These are phyloP conservation scores for Chromis chromis DNA, from an alignment of 2,797 vertebrate species.

Conservation along the genomic window DNA sequence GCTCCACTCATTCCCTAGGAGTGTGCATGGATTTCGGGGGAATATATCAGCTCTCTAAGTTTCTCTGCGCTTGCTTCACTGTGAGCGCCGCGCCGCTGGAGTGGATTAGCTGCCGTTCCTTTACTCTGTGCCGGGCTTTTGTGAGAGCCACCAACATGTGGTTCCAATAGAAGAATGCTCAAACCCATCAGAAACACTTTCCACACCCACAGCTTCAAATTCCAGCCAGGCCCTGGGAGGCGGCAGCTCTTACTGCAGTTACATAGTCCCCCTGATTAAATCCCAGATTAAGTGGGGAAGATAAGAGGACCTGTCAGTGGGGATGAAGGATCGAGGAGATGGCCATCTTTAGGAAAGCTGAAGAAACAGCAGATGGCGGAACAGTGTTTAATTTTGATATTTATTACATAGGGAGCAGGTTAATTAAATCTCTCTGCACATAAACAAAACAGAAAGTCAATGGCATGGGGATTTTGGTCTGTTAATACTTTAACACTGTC, in stretches of 20 bases:
- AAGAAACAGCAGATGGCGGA: slow-evolving; percentile 64
- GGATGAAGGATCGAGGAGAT: slow-evolving; percentile 73
- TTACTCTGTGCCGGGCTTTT: slow-evolving; percentile 73
- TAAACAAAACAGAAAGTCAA: slow-evolving; percentile 41
- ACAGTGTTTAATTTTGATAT: slow-evolving; percentile 49
- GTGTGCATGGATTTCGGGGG: slow-evolving; percentile 59
- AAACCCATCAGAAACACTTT: slow-evolving; percentile 85
- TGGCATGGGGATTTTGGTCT: slow-evolving; percentile 28
- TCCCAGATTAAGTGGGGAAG: slow-evolving; percentile 84
- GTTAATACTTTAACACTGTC: slow-evolving; percentile 24
- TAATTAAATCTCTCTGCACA: slow-evolving; percentile 39
- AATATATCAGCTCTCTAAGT: slow-evolving; percentile 65
- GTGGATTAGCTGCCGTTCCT: slow-evolving; percentile 78
- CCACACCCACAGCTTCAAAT: slow-evolving; percentile 86
- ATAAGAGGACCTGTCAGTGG: slow-evolving; percentile 79
- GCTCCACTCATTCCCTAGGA: slow-evolving; percentile 64
- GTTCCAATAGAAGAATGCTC: slow-evolving; percentile 84
- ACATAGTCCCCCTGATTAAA: slow-evolving; percentile 80
- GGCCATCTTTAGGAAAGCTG: slow-evolving; percentile 69
- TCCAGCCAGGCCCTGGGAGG: slow-evolving; percentile 84
- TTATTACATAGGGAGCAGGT: slow-evolving; percentile 45
- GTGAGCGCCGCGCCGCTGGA: slow-evolving; percentile 71
- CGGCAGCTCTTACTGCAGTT: slow-evolving; percentile 75
- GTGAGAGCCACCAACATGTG: slow-evolving; percentile 82
- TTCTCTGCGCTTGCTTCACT: slow-evolving; percentile 64